phyloP scores from a whole-genome alignment of 2,797 vertebrate species.

The Malurus splendens region DNA sequence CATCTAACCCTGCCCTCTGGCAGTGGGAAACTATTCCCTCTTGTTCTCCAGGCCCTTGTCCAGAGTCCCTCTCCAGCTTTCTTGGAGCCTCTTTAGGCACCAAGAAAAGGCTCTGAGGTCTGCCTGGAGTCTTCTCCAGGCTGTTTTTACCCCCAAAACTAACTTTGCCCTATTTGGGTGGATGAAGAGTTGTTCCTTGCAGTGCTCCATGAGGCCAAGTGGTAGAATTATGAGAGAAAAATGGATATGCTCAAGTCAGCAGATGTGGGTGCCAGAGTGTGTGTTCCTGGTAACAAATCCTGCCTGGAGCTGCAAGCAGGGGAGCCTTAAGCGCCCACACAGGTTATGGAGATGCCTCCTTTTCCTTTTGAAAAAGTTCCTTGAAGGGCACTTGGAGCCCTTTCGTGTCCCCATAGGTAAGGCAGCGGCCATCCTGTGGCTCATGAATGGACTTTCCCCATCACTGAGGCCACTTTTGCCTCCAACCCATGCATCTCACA shows the following conservation, averaged over 20 bases:
- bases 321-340: neutral
- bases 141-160: neutral
- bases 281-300: neutral
- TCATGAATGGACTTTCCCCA: neutral
- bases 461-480: neutral
- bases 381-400: neutral
- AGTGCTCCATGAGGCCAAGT: fast-evolving
- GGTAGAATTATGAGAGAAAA: neutral
- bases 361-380: neutral
- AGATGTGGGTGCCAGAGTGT: neutral
- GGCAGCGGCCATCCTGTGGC: neutral
- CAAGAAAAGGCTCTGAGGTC: neutral
- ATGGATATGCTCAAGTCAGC: neutral
- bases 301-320: neutral
- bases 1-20: neutral
- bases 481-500: neutral
- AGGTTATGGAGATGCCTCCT: neutral
- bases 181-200: neutral
- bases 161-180: neutral
- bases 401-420: neutral
- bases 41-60: neutral
- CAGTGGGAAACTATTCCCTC: neutral
- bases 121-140: neutral
- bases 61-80: neutral
- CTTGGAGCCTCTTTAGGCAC: neutral